Evolutionary conservation across 2,113 vertebrate species (phyloP).

Genomic region (Tetrax tetrax): DNA sequence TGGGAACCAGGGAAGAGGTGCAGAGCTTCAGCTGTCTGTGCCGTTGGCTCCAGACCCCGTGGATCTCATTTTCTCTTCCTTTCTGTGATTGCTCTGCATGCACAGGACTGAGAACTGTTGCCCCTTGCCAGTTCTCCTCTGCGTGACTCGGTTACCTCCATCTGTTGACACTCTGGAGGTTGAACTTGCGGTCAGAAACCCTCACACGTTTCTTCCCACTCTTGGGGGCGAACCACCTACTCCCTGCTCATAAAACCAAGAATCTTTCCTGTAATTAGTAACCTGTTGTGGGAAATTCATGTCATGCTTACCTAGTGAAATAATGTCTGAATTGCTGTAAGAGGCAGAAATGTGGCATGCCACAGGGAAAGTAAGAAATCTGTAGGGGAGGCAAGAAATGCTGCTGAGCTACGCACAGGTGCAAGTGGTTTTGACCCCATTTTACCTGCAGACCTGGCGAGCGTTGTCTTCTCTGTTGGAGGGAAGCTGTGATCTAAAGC

Average conservation of each 20-base stretch:
- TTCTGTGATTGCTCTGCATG: background rate
- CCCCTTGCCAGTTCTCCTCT: background rate
- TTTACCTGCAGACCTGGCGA: background rate
- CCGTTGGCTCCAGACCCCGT: background rate
- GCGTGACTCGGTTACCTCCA: background rate
- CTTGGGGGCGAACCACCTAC: background rate
- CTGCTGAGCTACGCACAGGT: background rate
- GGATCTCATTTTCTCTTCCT: background rate
- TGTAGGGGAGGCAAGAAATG: background rate
- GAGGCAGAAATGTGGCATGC: background rate
- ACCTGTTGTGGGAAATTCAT: background rate
- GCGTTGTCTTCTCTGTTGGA: background rate
- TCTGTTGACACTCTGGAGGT: background rate
- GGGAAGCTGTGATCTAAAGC: background rate
- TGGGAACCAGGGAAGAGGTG: background rate
- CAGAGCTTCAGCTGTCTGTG: background rate
- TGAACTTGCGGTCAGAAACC: background rate
- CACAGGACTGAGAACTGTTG: background rate
- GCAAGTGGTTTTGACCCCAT: background rate
- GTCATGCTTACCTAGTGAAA: background rate
- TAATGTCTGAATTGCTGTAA: background rate
- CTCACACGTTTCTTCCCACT: background rate
- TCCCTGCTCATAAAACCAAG: background rate
- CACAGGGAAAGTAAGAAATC: accelerated
- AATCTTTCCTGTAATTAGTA: background rate